Evolutionary conservation across 2,797 vertebrate genomes (phyloP).

Genomic region (Argya squamiceps): DNA sequence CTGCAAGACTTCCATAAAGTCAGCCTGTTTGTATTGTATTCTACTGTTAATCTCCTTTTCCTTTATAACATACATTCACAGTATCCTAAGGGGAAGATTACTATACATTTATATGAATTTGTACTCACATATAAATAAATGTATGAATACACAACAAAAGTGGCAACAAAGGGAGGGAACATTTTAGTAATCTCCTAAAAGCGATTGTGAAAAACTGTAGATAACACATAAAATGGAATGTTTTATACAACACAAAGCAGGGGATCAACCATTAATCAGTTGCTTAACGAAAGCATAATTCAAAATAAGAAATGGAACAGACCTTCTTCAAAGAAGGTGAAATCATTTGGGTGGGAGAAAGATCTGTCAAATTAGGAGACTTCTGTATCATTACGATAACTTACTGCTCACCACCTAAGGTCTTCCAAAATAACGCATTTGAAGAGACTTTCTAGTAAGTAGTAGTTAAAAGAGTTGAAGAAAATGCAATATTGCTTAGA

Average conservation of each 20-base stretch:
- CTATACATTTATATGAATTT: background rate
- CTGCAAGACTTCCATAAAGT: background rate
- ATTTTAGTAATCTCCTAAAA: background rate
- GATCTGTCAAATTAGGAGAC: background rate
- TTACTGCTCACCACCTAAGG: background rate
- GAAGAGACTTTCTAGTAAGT: background rate
- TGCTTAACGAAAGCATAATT: background rate
- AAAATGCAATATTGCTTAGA: background rate
- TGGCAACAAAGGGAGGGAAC: background rate
- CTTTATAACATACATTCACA: background rate
- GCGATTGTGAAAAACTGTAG: background rate
- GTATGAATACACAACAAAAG: background rate
- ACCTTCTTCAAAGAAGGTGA: background rate
- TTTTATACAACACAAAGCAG: background rate
- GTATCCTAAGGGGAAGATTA: background rate
- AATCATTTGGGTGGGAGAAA: background rate
- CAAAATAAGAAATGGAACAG: slow-evolving; percentile 1
- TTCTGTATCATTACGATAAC: background rate
- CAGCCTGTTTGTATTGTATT: background rate
- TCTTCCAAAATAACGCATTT: background rate
- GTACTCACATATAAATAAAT: background rate
- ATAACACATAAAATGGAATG: background rate
- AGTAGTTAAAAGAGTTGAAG: background rate
- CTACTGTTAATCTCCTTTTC: background rate
- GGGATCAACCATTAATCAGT: background rate